Percentiles rank a stretch among this genome's conserved stretches.
These are phyloP conservation scores for Macrophya annulata DNA, from an alignment of 2,888 invertebrate genomes.

Conservation along the genomic window DNA sequence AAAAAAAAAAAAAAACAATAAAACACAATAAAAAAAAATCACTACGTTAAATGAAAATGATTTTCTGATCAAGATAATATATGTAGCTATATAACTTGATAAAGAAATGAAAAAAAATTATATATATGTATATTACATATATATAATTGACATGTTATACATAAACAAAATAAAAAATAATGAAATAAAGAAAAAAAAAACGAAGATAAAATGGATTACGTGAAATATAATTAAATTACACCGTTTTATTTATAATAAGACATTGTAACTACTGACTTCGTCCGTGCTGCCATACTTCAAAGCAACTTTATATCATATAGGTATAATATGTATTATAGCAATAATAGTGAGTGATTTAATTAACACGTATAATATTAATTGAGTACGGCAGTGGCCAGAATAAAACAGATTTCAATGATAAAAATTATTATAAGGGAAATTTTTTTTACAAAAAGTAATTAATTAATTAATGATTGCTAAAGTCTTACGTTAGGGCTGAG, in stretches of 20 bases:
- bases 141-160: background rate
- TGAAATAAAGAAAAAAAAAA: background rate
- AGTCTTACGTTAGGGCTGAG: slow-evolving; percentile 70
- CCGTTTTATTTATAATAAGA: slow-evolving; percentile 54
- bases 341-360: slow-evolving; percentile 9
- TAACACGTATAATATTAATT: slow-evolving; percentile 9
- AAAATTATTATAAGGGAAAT: background rate
- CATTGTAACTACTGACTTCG: slow-evolving; percentile 54
- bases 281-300: slow-evolving; percentile 73
- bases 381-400: background rate
- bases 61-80: background rate
- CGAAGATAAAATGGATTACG: background rate
- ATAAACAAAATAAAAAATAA: background rate
- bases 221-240: slow-evolving; percentile 32
- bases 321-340: background rate
- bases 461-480: slow-evolving; percentile 53
- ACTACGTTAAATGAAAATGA: background rate
- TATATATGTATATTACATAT: background rate
- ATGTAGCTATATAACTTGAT: background rate
- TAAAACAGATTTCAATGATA: slow-evolving; percentile 3
- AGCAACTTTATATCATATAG: slow-evolving; percentile 57
- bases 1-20: background rate
- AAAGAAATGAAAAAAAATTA: background rate
- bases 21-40: background rate
- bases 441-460: slow-evolving; percentile 26